Evolutionary conservation across 35 echinoderm and acorn worm species (phyloP).

Genomic region (Stichopus chloronotus): DNA sequence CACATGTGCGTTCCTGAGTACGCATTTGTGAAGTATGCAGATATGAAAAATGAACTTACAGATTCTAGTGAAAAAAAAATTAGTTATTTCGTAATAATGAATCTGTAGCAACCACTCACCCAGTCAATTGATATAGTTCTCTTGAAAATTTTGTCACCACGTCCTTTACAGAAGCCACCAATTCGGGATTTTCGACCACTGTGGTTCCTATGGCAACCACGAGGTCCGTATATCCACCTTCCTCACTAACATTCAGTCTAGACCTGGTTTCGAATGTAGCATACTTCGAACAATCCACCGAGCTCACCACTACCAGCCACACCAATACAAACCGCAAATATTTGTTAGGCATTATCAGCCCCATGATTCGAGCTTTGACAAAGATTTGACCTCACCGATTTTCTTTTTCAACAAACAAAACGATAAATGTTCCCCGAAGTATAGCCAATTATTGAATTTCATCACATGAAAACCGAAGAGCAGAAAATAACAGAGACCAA

Average conservation of each 20-base stretch:
- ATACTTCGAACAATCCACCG: background rate
- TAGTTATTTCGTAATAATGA: no score
- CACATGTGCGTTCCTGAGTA: no score
- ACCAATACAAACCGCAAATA: background rate
- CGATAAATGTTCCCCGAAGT: no score
- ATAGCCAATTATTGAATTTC: no score
- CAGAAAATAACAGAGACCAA: no score
- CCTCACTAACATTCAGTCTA: background rate
- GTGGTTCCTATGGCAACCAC: constrained; percentile 20
- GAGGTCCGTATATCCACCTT: constrained; percentile 23
- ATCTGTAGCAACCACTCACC: background rate
- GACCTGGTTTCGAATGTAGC: constrained; percentile 10
- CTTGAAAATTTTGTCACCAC: constrained; percentile 28
- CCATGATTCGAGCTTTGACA: no score
- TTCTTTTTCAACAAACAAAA: no score
- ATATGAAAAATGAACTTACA: no score
- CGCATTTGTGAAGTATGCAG: no score
- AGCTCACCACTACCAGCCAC: background rate
- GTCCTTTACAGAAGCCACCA: background rate
- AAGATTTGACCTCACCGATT: no score
- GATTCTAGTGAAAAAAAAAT: no score
- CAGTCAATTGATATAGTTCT: constrained; percentile 12
- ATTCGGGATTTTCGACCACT: background rate
- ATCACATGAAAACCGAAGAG: no score
- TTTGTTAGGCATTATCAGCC: background rate